Evolutionary conservation across 2,888 invertebrate species (phyloP), one percentile per base, ranked within the genome.

Genomic region (Pammene aurita): DNA sequence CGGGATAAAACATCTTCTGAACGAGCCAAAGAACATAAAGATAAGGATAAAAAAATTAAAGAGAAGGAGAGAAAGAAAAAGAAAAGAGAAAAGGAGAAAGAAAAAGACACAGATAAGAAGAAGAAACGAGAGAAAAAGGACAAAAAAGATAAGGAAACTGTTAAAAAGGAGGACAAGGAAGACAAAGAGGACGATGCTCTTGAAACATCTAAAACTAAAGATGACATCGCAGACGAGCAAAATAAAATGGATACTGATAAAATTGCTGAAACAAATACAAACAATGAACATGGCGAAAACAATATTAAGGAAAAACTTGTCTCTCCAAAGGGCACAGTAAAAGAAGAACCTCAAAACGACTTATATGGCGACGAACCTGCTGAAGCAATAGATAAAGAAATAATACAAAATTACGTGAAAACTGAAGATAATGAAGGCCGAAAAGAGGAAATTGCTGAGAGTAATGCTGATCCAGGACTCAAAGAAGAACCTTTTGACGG

Each of bases 401-500:
- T 94, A 35, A 91, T 94, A 58, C 89, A 94, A 81, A 93, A 90
- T 75, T 94, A 94, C 76, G 87, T 93, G 0, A 94, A 93, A 85
- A 73, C 83, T 48, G 87, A 88, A 60, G 84, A 84, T 56, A 84
- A 78, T 54, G 79, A 82, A 7, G 77, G 79, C 7, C 34, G 16
- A 10, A 58, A 52, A 44, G 71, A 74, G 7, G 76, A 77, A 14
- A 82, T n/a, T 26, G 52, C 41, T 13, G 62, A 84, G 61, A 75
- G 71, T 75, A 82, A 80, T 56, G 76, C 77, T 71, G 91, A 92
- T 41, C 79, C 75, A 52, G 85, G 67, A 81, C 80, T 85, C 66
- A 93, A 93, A 82, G 94, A 94, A 61, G 90, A 90, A 73, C 89
- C 91, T 7, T 93, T 93, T 78, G 93, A 93, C 79, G 93, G 94